phyloP scores from a whole-genome alignment of 2,888 invertebrate genomes.

The Liposcelis brunnea region DNA sequence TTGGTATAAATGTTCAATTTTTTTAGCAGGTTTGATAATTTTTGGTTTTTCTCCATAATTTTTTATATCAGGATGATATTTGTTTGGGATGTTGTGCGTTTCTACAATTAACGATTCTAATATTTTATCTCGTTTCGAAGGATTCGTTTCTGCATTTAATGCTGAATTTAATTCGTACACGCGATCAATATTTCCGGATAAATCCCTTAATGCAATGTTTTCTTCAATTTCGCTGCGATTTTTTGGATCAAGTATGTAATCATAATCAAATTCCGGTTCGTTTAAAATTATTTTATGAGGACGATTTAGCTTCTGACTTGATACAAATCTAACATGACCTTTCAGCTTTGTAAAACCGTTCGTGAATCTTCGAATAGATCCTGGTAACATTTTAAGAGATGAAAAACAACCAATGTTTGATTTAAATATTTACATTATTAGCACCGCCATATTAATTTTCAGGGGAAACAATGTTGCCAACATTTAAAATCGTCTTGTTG shows the following conservation, averaged over 20 bases:
- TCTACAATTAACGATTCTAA: constrained; percentile 34
- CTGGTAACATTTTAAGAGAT: neutral
- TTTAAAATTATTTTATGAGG: neutral
- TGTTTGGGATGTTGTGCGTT: constrained; percentile 55
- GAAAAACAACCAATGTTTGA: too few relatives aligned
- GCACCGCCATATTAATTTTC: too few relatives aligned
- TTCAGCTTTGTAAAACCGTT: neutral
- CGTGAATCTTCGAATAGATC: neutral
- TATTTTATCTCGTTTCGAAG: constrained; percentile 18
- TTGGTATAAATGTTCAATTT: constrained; percentile 28
- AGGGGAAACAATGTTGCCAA: too few relatives aligned
- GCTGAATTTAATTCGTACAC: constrained; percentile 29
- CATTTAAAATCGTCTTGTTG: too few relatives aligned
- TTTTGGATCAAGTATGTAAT: constrained; percentile 43
- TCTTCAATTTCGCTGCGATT: constrained; percentile 41
- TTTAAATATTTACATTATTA: too few relatives aligned
- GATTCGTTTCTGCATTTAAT: constrained; percentile 22
- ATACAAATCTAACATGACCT: too few relatives aligned
- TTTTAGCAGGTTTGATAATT: constrained; percentile 35
- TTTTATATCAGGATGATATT: constrained; percentile 46
- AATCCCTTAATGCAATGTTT: constrained; percentile 49
- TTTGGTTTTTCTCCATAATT: constrained; percentile 39
- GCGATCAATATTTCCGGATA: constrained; percentile 43
- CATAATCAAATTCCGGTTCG: constrained; percentile 28
- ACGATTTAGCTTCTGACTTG: too few relatives aligned